These are phyloP conservation scores for Pachypanchax playfairii DNA, from an alignment of 2,113 vertebrate genomes.

Conservation along the genomic window DNA sequence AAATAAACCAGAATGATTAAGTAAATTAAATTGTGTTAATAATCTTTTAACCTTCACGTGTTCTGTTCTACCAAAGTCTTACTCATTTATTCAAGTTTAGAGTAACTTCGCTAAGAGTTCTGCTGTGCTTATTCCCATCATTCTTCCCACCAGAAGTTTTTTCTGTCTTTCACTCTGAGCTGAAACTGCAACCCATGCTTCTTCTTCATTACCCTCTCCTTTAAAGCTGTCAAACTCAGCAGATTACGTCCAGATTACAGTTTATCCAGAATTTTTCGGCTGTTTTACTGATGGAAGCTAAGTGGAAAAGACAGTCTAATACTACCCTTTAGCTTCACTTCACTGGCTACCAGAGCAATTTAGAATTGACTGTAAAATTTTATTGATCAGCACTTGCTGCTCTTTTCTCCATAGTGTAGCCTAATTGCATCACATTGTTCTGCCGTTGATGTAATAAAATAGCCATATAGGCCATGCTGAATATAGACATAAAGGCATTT, in stretches of 20 bases:
- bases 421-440: slow-evolving; percentile 45
- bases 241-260: slow-evolving; percentile 50
- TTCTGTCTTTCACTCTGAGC: not conserved
- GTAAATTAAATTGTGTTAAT: too few relatives aligned
- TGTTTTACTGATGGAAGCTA: slow-evolving; percentile 17
- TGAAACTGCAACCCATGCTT: slow-evolving; percentile 18
- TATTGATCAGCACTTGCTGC: slow-evolving; percentile 59
- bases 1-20: too few relatives aligned
- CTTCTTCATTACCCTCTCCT: slow-evolving; percentile 30
- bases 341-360: slow-evolving; percentile 47
- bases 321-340: slow-evolving; percentile 46
- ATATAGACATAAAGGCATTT: slow-evolving; percentile 36
- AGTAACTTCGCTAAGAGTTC: not conserved
- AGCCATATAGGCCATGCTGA: slow-evolving; percentile 29
- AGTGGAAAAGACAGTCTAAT: slow-evolving; percentile 47
- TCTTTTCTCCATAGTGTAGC: slow-evolving; percentile 41
- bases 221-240: slow-evolving; percentile 36
- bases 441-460: slow-evolving; percentile 44
- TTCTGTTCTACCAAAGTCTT: not conserved
- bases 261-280: slow-evolving; percentile 37
- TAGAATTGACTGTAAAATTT: slow-evolving; percentile 59
- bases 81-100: not conserved
- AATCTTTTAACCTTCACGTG: too few relatives aligned
- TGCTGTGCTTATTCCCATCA: not conserved
- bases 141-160: not conserved